A percentile compares a stretch with the other conserved stretches of the same genome.
These are phyloP conservation scores for Macaria liturata DNA, from an alignment of 2,888 invertebrate species.

Conservation along the genomic window DNA sequence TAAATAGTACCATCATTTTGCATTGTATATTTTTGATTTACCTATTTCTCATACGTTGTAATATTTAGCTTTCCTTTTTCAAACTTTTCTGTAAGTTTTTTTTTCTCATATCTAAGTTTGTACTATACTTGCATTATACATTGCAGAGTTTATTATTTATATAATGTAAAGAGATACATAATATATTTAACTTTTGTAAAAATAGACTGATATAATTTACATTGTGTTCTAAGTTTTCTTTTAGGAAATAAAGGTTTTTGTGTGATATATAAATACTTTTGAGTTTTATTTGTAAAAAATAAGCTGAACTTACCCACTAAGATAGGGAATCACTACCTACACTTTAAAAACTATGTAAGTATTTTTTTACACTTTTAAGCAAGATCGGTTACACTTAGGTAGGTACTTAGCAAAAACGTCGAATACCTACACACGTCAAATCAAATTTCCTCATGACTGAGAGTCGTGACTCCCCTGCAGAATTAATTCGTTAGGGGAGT, in stretches of 20 bases:
- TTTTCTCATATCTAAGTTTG: slow-evolving; percentile 28
- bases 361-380: too few relatives aligned
- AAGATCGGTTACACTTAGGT: too few relatives aligned
- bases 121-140: slow-evolving; percentile 30
- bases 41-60: neutral
- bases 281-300: slow-evolving; percentile 6
- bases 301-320: too few relatives aligned
- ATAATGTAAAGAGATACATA: slow-evolving; percentile 43
- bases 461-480: too few relatives aligned
- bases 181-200: slow-evolving; percentile 48
- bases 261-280: slow-evolving; percentile 38
- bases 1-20: too few relatives aligned
- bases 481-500: too few relatives aligned
- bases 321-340: too few relatives aligned
- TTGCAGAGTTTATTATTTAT: slow-evolving; percentile 39
- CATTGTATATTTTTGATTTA: too few relatives aligned
- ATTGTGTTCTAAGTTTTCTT: slow-evolving; percentile 44
- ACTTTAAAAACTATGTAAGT: too few relatives aligned
- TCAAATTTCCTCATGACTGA: too few relatives aligned
- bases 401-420: too few relatives aligned
- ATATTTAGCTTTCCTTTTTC: slow-evolving; percentile 11
- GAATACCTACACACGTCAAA: too few relatives aligned
- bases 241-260: slow-evolving; percentile 55
- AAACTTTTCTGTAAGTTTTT: slow-evolving; percentile 27
- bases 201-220: slow-evolving; percentile 55